Conservation (phyloP, 2,797 vertebrate genomes). For the Sylvia borin region DNA sequence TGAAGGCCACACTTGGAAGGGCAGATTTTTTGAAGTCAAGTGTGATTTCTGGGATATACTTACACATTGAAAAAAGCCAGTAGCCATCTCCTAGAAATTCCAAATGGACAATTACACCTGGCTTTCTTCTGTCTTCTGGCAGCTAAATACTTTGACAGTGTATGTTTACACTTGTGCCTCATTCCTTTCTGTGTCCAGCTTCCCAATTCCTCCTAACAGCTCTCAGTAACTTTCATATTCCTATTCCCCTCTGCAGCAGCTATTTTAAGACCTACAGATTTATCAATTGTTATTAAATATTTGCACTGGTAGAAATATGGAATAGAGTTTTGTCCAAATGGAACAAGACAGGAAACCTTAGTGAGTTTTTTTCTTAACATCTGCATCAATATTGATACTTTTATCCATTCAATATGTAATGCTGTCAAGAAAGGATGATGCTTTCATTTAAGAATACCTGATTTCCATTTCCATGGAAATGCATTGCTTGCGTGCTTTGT, state of each 20-base stretch:
- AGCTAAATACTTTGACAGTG: not conserved
- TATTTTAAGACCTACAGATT: not conserved
- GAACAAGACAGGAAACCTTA: not conserved
- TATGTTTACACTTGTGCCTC: not conserved
- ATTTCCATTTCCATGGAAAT: not conserved
- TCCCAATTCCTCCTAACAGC: not conserved
- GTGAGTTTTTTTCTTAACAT: not conserved
- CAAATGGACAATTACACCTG: not conserved
- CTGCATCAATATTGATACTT: not conserved
- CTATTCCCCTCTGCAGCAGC: not conserved
- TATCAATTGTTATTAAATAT: not conserved
- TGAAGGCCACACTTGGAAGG: not conserved
- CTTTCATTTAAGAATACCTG: not conserved
- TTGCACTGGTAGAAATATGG: not conserved
- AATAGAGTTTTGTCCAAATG: not conserved
- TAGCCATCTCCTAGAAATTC: not conserved
- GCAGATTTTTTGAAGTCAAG: not conserved
- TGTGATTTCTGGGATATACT: not conserved
- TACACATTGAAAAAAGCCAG: not conserved
- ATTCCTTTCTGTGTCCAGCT: not conserved
- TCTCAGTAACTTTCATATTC: not conserved
- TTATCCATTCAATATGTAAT: not conserved
- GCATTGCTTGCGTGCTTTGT: rapidly evolving
- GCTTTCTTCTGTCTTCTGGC: not conserved
- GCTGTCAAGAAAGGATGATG: not conserved